phyloP scores from a whole-genome alignment of 2,888 invertebrate genomes.

The Parnassius glacialis region DNA sequence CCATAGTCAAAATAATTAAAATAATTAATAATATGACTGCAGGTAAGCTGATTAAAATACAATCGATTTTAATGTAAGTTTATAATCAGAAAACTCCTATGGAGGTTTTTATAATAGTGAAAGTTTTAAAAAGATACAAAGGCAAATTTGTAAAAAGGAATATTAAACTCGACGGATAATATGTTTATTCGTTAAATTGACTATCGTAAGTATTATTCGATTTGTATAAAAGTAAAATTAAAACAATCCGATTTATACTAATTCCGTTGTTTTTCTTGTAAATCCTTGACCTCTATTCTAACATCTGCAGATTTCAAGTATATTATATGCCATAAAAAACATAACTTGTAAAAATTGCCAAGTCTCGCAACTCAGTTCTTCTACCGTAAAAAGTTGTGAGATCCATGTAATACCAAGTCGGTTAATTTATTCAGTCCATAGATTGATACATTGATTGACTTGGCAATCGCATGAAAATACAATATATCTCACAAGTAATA shows the following conservation, averaged over 20 bases:
- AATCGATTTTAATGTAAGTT: conserved; percentile 75
- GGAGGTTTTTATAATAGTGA: conserved; percentile 78
- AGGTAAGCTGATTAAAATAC: conserved; percentile 62
- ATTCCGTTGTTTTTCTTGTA: conserved; percentile 56
- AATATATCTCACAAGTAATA: too few relatives aligned
- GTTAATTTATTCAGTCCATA: too few relatives aligned
- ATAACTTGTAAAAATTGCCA: too few relatives aligned
- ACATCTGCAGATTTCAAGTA: neutral
- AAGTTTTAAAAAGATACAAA: conserved; percentile 68
- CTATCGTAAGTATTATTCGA: conserved; percentile 80
- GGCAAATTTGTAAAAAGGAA: conserved; percentile 76
- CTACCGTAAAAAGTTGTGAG: too few relatives aligned
- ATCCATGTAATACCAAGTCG: too few relatives aligned
- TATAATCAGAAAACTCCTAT: conserved; percentile 74
- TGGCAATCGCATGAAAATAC: too few relatives aligned
- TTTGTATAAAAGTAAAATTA: conserved; percentile 82
- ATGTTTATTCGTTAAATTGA: conserved; percentile 79
- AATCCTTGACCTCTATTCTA: neutral
- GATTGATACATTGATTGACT: too few relatives aligned
- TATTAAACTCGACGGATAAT: conserved; percentile 72
- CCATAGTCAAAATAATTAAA: conserved; percentile 63
- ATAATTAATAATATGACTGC: conserved; percentile 62
- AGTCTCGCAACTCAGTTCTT: too few relatives aligned
- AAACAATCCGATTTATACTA: conserved; percentile 81
- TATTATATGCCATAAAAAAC: too few relatives aligned